Percentiles rank a stretch among this genome's conserved stretches.
Evolutionary conservation across 2,888 invertebrate species (phyloP).

Genomic region (Pyrrhosoma nymphula): DNA sequence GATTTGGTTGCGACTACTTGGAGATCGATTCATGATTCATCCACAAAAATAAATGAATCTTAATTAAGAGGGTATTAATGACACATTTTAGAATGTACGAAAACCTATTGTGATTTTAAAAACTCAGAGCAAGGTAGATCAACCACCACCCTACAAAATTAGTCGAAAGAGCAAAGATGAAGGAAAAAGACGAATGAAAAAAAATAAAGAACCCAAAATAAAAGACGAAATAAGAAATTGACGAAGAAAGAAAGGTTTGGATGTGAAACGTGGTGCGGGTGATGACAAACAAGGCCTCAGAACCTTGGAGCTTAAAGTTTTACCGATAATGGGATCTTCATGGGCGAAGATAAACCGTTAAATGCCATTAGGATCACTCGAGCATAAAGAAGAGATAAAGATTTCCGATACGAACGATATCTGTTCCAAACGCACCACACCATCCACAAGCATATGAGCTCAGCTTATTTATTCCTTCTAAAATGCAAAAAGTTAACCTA

Average conservation of each 20-base stretch:
- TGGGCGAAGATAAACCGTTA: not conserved
- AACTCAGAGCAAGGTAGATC: no score
- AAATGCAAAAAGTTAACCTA: not conserved
- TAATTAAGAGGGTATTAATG: no score
- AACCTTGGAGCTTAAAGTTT: not conserved
- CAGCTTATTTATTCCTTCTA: not conserved
- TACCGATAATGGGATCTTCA: not conserved
- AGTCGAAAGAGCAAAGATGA: no score
- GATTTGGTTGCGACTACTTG: no score
- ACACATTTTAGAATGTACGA: no score
- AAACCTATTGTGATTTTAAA: no score
- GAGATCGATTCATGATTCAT: no score
- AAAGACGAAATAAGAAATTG: not conserved
- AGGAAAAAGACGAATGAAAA: no score
- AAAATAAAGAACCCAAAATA: not conserved
- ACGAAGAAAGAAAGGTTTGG: not conserved
- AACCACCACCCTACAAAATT: not conserved
- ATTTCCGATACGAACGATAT: not conserved
- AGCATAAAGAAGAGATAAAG: not conserved
- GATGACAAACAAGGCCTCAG: not conserved
- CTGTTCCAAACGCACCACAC: not conserved
- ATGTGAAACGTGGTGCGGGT: not conserved
- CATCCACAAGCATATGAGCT: not conserved
- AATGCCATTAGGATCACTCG: not conserved
- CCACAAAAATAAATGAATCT: not conserved